Evolutionary conservation across 2,113 vertebrate species (phyloP).

Genomic region (Reinhardtius hippoglossoides): DNA sequence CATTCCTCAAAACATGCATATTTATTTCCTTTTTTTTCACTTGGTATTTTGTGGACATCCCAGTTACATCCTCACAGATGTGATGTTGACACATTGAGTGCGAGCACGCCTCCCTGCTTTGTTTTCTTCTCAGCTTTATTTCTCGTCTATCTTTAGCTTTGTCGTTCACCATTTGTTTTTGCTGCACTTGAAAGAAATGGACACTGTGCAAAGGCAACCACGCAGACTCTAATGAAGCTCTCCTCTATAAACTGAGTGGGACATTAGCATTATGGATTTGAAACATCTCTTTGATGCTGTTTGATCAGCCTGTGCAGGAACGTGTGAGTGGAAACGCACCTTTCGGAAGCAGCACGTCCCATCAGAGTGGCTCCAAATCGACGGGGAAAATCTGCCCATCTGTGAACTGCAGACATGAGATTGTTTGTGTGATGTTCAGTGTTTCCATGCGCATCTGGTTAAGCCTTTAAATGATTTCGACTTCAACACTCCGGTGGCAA

Average conservation of each 20-base stretch:
- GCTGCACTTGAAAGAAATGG: conserved; percentile 14
- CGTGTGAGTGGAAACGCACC: conserved; percentile 29
- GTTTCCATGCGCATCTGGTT: conserved; percentile 37
- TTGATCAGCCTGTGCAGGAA: conserved; percentile 48
- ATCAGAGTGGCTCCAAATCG: conserved; percentile 51
- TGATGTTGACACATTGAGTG: neutral
- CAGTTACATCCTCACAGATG: neutral
- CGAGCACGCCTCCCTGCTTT: no score
- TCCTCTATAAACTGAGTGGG: conserved; percentile 1
- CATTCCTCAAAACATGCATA: no score
- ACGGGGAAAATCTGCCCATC: conserved; percentile 53
- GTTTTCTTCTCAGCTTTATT: no score
- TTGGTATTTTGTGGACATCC: no score
- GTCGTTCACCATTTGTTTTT: no score
- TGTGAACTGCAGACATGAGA: conserved; percentile 48
- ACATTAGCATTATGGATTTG: conserved; percentile 70
- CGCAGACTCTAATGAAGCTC: conserved; percentile 18
- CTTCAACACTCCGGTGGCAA: conserved; percentile 43
- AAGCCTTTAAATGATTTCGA: conserved; percentile 39
- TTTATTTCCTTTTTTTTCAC: no score
- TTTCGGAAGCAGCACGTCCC: conserved; percentile 34
- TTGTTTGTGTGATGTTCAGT: conserved; percentile 51
- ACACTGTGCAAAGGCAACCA: neutral
- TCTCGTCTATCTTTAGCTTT: no score
- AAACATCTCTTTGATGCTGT: conserved; percentile 55